Evolutionary conservation across 2,113 vertebrate species (phyloP).

Genomic region (Cyprinodon variegatus): DNA sequence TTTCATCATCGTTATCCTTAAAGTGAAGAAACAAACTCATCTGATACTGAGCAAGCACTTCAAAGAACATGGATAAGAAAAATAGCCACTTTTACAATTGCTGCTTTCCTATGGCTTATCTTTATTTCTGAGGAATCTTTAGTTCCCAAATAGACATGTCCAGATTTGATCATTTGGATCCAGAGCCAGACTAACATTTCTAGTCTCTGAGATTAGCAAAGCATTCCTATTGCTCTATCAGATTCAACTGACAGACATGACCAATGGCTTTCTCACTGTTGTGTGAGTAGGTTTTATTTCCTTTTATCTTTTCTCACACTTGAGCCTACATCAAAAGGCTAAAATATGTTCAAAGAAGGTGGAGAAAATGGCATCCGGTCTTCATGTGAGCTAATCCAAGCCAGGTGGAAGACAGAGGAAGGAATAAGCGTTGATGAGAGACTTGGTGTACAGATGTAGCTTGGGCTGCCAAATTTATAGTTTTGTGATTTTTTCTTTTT

Average conservation of each 20-base stretch:
- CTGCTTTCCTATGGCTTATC: conserved; percentile 52
- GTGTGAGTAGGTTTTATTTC: conserved; percentile 47
- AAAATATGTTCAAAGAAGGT: conserved; percentile 42
- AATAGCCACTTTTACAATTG: conserved; percentile 42
- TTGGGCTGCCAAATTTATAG: conserved; percentile 2
- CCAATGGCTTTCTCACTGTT: conserved; percentile 39
- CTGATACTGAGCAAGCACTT: conserved; percentile 36
- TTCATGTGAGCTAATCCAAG: conserved; percentile 45
- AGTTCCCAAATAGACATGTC: conserved; percentile 44
- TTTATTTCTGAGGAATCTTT: conserved; percentile 37
- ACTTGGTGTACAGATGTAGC: conserved; percentile 19
- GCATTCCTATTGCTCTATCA: conserved; percentile 27
- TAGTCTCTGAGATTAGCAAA: conserved; percentile 4
- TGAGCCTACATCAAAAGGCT: conserved; percentile 63
- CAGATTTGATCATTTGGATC: conserved; percentile 39
- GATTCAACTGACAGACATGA: conserved; percentile 49
- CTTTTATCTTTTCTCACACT: conserved; percentile 62
- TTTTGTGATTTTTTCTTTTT: not conserved
- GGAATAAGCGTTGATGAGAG: conserved; percentile 46
- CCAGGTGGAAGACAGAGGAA: conserved; percentile 49
- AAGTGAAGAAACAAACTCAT: conserved; percentile 14
- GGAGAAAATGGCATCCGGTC: conserved; percentile 40
- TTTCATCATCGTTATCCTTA: conserved; percentile 13
- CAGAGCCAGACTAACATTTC: conserved; percentile 41
- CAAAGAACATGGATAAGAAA: conserved; percentile 35